A percentile compares a stretch with the other conserved stretches of the same genome.
phyloP scores from a whole-genome alignment of 2,113 vertebrate genomes.

The Ptilorrhoa leucosticta region DNA sequence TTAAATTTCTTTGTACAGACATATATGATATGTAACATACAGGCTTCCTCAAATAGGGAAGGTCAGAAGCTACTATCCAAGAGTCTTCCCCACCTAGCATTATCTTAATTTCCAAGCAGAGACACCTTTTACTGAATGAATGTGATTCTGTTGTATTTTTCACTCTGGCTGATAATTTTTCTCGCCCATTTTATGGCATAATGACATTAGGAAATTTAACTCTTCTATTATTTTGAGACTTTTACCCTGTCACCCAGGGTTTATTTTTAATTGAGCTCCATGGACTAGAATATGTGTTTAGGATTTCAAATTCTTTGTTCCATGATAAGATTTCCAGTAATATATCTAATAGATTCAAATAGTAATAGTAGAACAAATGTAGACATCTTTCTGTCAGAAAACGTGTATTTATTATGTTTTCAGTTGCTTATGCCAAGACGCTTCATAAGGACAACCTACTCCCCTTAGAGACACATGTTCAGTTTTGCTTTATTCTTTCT shows the following conservation, averaged over 20 bases:
- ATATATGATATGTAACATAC: accelerated
- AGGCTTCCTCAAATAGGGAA: neutral
- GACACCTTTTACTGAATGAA: neutral
- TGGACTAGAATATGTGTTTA: neutral
- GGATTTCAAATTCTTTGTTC: neutral
- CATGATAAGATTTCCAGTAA: neutral
- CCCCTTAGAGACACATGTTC: neutral
- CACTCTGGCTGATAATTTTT: neutral
- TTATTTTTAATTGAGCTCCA: neutral
- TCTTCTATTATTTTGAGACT: neutral
- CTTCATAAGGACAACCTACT: neutral
- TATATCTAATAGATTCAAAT: neutral
- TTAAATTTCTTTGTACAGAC: neutral
- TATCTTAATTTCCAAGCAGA: neutral
- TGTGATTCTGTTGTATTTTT: neutral
- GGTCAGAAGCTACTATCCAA: neutral
- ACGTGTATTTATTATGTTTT: neutral
- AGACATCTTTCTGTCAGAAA: neutral
- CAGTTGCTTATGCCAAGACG: neutral
- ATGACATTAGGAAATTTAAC: neutral
- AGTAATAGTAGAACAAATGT: neutral
- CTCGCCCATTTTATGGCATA: neutral
- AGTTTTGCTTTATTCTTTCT: neutral
- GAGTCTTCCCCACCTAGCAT: neutral
- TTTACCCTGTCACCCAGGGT: neutral